Conservation (phyloP, 2,113 vertebrate genomes). For the Rafetus swinhoei region DNA sequence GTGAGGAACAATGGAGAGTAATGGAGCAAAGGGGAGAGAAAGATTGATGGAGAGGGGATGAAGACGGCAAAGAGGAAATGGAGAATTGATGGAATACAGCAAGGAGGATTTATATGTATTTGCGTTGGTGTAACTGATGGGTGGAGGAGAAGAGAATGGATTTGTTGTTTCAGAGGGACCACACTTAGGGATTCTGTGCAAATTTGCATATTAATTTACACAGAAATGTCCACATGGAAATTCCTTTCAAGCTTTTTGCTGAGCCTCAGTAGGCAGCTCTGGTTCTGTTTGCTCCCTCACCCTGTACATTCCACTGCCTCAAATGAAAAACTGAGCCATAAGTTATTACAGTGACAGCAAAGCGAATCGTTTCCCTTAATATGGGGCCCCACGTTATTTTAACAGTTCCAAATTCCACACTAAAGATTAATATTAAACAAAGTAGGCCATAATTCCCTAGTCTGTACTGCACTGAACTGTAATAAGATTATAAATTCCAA, state of each 20-base stretch:
- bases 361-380: not conserved
- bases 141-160: not conserved
- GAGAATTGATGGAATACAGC: not conserved
- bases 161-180: not conserved
- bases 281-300: not conserved
- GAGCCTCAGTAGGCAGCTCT: not conserved
- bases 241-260: not conserved
- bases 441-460: conserved; percentile 21
- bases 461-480: conserved; percentile 4
- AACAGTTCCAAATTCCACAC: conserved; percentile 40
- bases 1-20: not conserved
- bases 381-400: conserved; percentile 11
- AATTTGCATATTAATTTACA: rapidly evolving
- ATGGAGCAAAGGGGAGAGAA: not conserved
- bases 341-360: not conserved
- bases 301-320: not conserved
- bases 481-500: conserved; percentile 74
- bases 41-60: not conserved
- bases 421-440: conserved; percentile 28
- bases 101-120: not conserved
- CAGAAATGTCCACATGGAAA: not conserved
- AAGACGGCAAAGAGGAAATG: not conserved
- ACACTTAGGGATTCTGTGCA: not conserved
- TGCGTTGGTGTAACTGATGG: not conserved
- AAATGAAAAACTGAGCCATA: not conserved